Evolutionary conservation across 2,888 invertebrate genomes (phyloP).

Genomic region (Caenorhabditis sp.): DNA sequence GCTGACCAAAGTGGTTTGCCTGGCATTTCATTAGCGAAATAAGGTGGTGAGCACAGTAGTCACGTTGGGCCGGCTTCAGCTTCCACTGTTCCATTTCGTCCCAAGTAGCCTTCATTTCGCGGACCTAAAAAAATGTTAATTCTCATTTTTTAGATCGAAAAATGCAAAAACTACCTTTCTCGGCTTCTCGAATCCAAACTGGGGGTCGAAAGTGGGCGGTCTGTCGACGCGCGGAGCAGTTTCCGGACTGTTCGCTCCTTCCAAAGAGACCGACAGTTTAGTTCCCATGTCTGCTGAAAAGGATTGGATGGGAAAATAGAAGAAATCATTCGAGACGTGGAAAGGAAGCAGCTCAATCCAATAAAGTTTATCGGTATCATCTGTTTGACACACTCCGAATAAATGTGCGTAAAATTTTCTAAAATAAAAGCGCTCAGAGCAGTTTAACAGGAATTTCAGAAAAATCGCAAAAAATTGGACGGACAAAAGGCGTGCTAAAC

Average conservation of each 20-base stretch:
- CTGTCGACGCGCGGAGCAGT: conserved; percentile 74
- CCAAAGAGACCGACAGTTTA: conserved; percentile 72
- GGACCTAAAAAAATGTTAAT: conserved; percentile 37
- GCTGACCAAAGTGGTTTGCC: conserved; percentile 36
- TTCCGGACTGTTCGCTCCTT: conserved; percentile 73
- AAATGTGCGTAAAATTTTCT: too few relatives aligned
- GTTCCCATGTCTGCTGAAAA: conserved; percentile 70
- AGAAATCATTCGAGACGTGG: neutral
- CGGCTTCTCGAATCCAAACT: conserved; percentile 73
- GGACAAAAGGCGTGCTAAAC: conserved; percentile 22
- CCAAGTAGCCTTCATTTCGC: conserved; percentile 71
- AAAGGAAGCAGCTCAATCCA: too few relatives aligned
- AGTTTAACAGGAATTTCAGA: neutral
- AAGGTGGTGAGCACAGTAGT: conserved; percentile 77
- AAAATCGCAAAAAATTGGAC: conserved; percentile 14
- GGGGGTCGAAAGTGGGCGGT: conserved; percentile 78
- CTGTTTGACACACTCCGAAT: too few relatives aligned
- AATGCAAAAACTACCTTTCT: conserved; percentile 67
- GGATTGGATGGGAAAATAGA: neutral
- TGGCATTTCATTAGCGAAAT: conserved; percentile 75
- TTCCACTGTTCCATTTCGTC: conserved; percentile 74
- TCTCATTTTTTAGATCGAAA: neutral
- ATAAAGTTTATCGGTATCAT: too few relatives aligned
- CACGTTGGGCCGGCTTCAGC: conserved; percentile 73
- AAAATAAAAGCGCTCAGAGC: conserved; percentile 7